Base-by-base conservation (phyloP, 2,113 vertebrate genomes). In the Bettongia penicillata region DNA sequence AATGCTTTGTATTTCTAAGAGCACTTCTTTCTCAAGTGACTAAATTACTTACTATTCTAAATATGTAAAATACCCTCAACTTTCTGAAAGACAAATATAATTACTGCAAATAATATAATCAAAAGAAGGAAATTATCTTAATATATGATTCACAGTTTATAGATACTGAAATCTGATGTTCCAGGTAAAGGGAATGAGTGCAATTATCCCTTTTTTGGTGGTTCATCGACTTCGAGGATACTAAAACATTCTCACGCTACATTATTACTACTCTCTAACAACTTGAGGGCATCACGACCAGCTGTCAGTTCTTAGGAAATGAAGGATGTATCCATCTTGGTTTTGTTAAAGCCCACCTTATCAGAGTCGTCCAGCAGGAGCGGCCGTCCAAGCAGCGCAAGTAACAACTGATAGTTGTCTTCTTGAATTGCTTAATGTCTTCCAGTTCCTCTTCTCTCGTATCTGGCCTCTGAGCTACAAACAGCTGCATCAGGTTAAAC, bases 351-450 rank as follows among this genome's bases (percentile, higher is more conserved):
- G 3, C 16, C 57, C 92, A 99, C 99, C 99, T 99, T 99, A 99
- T 99, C 98, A 99, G 99, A 4, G 99, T 99, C 90, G 99, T 99
- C 99, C 99, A 99, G 98, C 99, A 99, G 96, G 99, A 99, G 90
- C 99, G 99, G 11, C 99, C 99, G 14, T 99, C 99, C 99, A 99
- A 99, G 98, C 99, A 99, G 98, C 99, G 99, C 97, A 99, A 99
- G 97, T 99, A 99, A 98, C 99, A 99, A 99, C 99, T 99, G 98
- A 99, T 99, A 96, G 99, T 99, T 94, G 99, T 99, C 98, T 99
- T 99, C 99, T 99, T 99, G 96, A 99, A 99, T 98, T 99, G 99
- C 92, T 99, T 99, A 91, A 99, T 98, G 95, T 99, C 99, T 97
- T 99, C 99, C 97, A 99, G 96, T 96, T 99, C 99, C 90, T 99